Evolutionary conservation across 2,797 vertebrate species (phyloP), one percentile per base, ranked within the genome.

Genomic region (Apogon hyalosoma): DNA sequence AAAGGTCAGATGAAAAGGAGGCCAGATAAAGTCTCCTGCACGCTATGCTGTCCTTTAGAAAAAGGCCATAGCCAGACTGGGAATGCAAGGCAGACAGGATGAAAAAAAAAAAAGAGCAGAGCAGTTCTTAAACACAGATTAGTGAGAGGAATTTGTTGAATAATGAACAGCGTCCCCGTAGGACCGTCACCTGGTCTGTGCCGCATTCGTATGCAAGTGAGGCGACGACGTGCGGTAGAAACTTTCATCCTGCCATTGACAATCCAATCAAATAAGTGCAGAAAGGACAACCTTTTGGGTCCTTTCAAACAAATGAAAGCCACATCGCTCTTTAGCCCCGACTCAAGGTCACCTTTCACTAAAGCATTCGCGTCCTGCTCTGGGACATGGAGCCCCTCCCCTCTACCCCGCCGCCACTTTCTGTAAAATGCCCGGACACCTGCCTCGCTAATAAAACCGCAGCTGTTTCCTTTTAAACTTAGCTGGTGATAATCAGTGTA

Each of bases 281-380:
- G 71, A 76, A 62, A 84, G 58, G 73, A 77, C 73, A 73, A 76
- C 83, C 81, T 80, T 79, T 56, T 71, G 33, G 55, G 59, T 89
- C 84, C 90, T 90, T 86, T 92, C 84, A 90, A 84, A 90, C 75
- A 93, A 92, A 92, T 92, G 82, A 93, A 84, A 90, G 82, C 52
- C 49, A 56, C 51, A 4, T 48, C 21, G 59, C 65, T 15, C 56
- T 77, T 79, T 73, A 61, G 52, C 63, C 77, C 73, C 43, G 43
- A 75, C 63, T 82, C 78, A 93, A 92, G 87, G 88, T 90, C 88
- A 88, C 79, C 71, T 86, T 82, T 63, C 57, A 58, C 62, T 80
- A 58, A 70, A 73, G 62, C 59, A 51, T 72, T 77, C 61, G 61
- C 16, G 62, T 80, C 79, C 66, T 18, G 1, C 52, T 70, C 38